These are phyloP conservation scores for Distichodus sexfasciatus DNA, from an alignment of 2,797 vertebrate genomes.

Conservation along the genomic window DNA sequence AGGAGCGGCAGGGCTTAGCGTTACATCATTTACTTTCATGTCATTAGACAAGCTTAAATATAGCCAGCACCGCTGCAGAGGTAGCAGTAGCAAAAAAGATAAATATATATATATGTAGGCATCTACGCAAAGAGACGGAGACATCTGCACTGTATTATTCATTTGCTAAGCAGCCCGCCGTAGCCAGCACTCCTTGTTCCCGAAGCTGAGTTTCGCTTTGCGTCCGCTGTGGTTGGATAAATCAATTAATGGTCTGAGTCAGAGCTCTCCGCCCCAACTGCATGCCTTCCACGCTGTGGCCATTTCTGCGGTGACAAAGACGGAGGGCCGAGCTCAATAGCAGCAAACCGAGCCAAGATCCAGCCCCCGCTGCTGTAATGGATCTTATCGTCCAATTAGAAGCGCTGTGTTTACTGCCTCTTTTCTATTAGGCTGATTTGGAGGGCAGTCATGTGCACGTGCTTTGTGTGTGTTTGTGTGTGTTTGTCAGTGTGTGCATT, in stretches of 20 bases:
- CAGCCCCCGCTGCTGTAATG: conserved; percentile 16
- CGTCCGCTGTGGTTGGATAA: conserved; percentile 52
- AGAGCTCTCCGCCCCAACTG: conserved; percentile 48
- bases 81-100: conserved; percentile 49
- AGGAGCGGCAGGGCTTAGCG: conserved; percentile 33
- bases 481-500: neutral
- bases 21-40: conserved; percentile 52
- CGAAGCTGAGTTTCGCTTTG: conserved; percentile 21
- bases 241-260: conserved; percentile 61
- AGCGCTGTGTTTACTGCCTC: neutral
- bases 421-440: neutral
- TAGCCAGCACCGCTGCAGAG: conserved; percentile 47
- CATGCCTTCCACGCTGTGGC: conserved; percentile 11
- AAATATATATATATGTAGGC: conserved; percentile 46
- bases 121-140: conserved; percentile 42
- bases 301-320: conserved; percentile 45
- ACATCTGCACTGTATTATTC: conserved; percentile 60
- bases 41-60: conserved; percentile 60
- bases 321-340: conserved; percentile 52
- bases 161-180: conserved; percentile 49
- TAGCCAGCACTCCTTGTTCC: conserved; percentile 38
- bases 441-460: neutral
- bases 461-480: neutral
- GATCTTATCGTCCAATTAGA: conserved; percentile 34
- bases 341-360: conserved; percentile 16